A percentile compares a stretch with the other conserved stretches of the same genome.
phyloP scores from a whole-genome alignment of 2,888 invertebrate genomes.

The Cephus rjabovi region DNA sequence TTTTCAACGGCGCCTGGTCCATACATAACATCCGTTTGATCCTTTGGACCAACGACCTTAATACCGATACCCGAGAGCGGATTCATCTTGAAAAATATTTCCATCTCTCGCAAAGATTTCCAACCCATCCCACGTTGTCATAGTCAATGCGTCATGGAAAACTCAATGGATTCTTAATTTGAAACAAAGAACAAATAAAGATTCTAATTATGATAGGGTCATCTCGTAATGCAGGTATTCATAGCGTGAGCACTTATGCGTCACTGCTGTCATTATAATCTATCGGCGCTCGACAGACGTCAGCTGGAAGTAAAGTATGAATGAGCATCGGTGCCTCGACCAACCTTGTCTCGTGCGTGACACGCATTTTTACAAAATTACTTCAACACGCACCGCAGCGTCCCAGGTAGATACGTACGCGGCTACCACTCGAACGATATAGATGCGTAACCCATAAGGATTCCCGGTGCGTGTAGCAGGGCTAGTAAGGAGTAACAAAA shows the following conservation, averaged over 20 bases:
- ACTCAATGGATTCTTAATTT: background rate
- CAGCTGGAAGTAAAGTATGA: slow-evolving; percentile 52
- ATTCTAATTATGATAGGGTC: background rate
- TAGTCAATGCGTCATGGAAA: background rate
- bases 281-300: slow-evolving; percentile 28
- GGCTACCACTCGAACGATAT: background rate
- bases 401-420: background rate
- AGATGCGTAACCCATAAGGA: background rate
- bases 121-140: background rate
- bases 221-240: background rate
- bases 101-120: no score
- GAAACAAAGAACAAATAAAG: background rate
- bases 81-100: background rate
- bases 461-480: background rate
- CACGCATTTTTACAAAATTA: slow-evolving; percentile 27
- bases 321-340: slow-evolving; percentile 39
- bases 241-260: slow-evolving; percentile 4
- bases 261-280: slow-evolving; percentile 8
- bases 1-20: background rate
- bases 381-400: background rate
- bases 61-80: background rate
- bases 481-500: background rate
- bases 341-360: slow-evolving; percentile 41
- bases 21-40: no score
- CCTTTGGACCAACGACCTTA: background rate